These are phyloP conservation scores for Trichonephila clavata DNA, from an alignment of 1,140 invertebrate species.

Conservation along the genomic window DNA sequence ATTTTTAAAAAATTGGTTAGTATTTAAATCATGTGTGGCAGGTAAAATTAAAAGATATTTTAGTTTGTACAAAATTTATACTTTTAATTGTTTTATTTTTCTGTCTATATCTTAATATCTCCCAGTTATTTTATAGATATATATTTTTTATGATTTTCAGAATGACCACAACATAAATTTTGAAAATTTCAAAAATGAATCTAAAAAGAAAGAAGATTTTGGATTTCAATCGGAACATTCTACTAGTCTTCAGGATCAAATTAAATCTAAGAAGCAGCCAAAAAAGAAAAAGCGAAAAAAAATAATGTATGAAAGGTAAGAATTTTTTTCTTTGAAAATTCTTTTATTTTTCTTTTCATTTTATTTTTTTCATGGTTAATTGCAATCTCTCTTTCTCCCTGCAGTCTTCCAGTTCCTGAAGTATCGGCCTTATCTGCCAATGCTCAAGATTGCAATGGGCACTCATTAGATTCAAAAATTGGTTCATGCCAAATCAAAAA, in stretches of 20 bases:
- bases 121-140: not conserved
- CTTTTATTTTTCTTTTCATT: not conserved
- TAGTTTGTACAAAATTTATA: no score
- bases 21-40: no score
- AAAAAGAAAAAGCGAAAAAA: slow-evolving; percentile 65
- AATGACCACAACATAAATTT: not conserved
- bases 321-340: not conserved
- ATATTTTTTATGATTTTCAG: not conserved
- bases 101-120: not conserved
- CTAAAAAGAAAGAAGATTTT: not conserved
- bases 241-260: slow-evolving; percentile 1
- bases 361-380: not conserved
- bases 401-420: slow-evolving; percentile 49
- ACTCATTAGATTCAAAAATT: slow-evolving; percentile 40
- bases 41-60: no score
- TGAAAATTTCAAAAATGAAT: not conserved
- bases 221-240: not conserved
- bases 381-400: not conserved
- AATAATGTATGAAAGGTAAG: slow-evolving; percentile 62
- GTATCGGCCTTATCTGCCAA: not conserved
- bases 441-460: not conserved
- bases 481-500: slow-evolving; percentile 67
- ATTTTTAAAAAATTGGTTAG: no score
- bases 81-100: not conserved
- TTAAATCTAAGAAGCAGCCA: slow-evolving; percentile 35